Conservation (phyloP, 2,888 invertebrate genomes). For the Lepetodrilus schrolli region DNA sequence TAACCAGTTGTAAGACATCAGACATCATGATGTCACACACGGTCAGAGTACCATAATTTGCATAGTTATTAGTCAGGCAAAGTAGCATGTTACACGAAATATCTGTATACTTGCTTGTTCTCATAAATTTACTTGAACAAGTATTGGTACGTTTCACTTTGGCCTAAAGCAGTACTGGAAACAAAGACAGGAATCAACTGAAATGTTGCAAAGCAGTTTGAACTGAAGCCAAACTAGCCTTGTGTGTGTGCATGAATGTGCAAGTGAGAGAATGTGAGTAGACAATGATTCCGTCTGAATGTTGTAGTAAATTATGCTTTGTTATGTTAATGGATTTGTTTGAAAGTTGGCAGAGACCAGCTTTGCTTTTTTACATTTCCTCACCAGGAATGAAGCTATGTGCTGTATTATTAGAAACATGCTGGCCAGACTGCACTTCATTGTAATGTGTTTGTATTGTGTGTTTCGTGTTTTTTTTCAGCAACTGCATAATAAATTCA, state of each 20-base stretch:
- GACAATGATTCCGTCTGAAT: neutral
- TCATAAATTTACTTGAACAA: too few relatives aligned
- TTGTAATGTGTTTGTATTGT: conserved; percentile 7
- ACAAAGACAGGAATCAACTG: too few relatives aligned
- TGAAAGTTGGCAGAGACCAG: neutral
- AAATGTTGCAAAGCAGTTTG: too few relatives aligned
- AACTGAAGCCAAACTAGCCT: too few relatives aligned
- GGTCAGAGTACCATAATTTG: too few relatives aligned
- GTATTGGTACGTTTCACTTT: too few relatives aligned
- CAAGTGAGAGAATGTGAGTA: neutral
- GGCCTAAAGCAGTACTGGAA: too few relatives aligned
- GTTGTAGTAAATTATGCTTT: conserved; percentile 12
- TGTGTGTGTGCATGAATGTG: neutral
- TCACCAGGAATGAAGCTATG: neutral
- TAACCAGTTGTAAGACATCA: too few relatives aligned
- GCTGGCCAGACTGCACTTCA: conserved; percentile 15
- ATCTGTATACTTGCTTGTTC: too few relatives aligned
- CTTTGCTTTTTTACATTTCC: neutral
- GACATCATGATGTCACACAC: too few relatives aligned
- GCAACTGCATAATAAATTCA: conserved; percentile 13
- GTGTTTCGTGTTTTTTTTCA: conserved; percentile 7
- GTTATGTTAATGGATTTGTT: conserved; percentile 10
- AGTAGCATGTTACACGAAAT: too few relatives aligned
- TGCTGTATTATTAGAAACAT: neutral
- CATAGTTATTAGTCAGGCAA: too few relatives aligned